Percentiles rank a stretch among this genome's conserved stretches.
Evolutionary conservation across 2,888 invertebrate species (phyloP).

Genomic region (Bimastos eiseni): DNA sequence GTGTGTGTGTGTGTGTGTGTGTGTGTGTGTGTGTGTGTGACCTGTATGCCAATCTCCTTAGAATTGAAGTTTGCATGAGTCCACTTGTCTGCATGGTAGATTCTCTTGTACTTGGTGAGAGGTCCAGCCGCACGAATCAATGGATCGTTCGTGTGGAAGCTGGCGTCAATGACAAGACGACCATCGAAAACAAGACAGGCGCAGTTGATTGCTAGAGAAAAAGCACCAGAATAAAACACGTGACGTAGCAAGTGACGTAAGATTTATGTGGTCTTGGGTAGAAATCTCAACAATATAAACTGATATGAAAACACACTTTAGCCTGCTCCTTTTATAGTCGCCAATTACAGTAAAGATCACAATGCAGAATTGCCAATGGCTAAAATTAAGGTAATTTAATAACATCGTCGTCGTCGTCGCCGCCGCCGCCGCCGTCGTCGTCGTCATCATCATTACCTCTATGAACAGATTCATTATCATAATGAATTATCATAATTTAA

Average conservation of each 20-base stretch:
- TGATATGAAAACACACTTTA: too few relatives aligned
- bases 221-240: not conserved
- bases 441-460: too few relatives aligned
- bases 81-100: conserved; percentile 61
- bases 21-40: conserved; percentile 31
- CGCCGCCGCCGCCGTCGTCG: too few relatives aligned
- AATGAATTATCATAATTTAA: too few relatives aligned
- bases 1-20: too few relatives aligned
- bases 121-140: conserved; percentile 61
- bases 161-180: conserved; percentile 61
- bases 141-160: conserved; percentile 63
- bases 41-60: conserved; percentile 60
- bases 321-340: too few relatives aligned
- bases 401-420: too few relatives aligned
- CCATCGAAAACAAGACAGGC: conserved; percentile 62
- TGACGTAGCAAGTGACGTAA: not conserved
- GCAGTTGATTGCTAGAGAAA: conserved; percentile 52
- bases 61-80: conserved; percentile 61
- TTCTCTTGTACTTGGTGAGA: conserved; percentile 61
- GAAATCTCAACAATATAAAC: not conserved
- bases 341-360: not conserved
- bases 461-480: too few relatives aligned
- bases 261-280: not conserved
- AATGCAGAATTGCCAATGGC: not conserved
- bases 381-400: too few relatives aligned